Base-by-base conservation (phyloP, 2,888 invertebrate genomes). In the Thecophora atra region DNA sequence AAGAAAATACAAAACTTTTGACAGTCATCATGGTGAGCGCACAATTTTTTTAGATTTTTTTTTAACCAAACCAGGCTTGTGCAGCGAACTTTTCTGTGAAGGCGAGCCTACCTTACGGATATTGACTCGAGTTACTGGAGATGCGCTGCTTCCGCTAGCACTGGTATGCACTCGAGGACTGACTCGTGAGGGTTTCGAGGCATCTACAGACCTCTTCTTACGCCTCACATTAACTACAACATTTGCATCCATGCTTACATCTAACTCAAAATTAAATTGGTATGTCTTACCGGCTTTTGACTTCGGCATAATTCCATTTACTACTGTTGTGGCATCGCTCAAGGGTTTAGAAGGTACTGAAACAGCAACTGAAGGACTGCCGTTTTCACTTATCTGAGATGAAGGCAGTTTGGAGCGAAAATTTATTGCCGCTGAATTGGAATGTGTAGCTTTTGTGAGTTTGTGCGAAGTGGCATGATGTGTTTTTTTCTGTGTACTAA, bases 181-280 rank as follows among this genome's bases (percentile, higher is more conserved):
- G 19, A 60, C 21, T 3, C 60, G 58, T 60, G 70, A 28, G 19
- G 70, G 15, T 24, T 65, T 37, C 3, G 42, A 19, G 24, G 47
- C 69, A n/a, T 73, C 72, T n/a, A 73, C 44, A n/a, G 75, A 71
- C 73, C 84, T 85, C 75, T 82, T 83, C 75, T 86, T 86, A 19
- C 87, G 83, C 73, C 84, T 85, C 0, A 87, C 84, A 74, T 86
- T 86, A 1, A 87, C 84, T 71, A 87, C 80, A 44, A 87, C 84
- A 79, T 87, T 84, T n/a, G 87, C 86, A 75, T 87, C 87, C 81
- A 86, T 77, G 73, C 87, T 87, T 6, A 87, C 86, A 76, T 87
- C 85, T 44, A 87, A 73, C 72, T 87, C 86, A 67, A 87, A 84
- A 78, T 87, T 86, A 24, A 87, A 83, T 74, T 87, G 84, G 72